phyloP scores from a whole-genome alignment of 2,888 invertebrate genomes.

The Sisyra nigra region DNA sequence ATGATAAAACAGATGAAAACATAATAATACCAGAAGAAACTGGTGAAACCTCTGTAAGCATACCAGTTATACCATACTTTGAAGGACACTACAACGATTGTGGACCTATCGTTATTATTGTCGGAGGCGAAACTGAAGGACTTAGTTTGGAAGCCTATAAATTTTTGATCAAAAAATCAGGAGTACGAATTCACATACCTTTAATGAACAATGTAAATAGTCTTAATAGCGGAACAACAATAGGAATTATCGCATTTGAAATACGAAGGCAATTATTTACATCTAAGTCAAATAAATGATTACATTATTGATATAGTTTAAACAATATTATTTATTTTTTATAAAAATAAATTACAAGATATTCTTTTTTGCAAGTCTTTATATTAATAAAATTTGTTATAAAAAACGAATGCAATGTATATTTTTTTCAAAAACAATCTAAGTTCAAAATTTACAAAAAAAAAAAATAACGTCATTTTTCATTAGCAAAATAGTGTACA shows the following conservation, averaged over 20 bases:
- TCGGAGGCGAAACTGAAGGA: conserved; percentile 84
- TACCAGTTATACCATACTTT: conserved; percentile 48
- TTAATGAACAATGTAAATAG: conserved; percentile 63
- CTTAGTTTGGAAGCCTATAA: conserved; percentile 57
- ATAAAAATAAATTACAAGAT: no score
- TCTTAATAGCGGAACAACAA: conserved; percentile 69
- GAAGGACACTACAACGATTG: conserved; percentile 35
- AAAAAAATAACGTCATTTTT: no score
- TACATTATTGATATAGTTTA: no score
- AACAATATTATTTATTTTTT: no score
- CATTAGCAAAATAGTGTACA: no score
- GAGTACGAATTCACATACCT: conserved; percentile 61
- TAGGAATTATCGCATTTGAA: conserved; percentile 74
- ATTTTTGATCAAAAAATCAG: conserved; percentile 38
- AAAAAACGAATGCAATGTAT: no score
- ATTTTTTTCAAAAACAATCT: no score
- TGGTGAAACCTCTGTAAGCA: conserved; percentile 14
- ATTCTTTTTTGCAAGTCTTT: no score
- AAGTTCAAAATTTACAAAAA: no score
- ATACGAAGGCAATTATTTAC: conserved; percentile 44
- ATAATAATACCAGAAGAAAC: conserved; percentile 1
- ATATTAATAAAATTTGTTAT: no score
- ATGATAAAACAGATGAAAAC: conserved; percentile 32
- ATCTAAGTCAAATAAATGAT: no score
- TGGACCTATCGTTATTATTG: conserved; percentile 46